These are phyloP conservation scores for Euproctis similis DNA, from an alignment of 2,888 invertebrate species.

Conservation along the genomic window DNA sequence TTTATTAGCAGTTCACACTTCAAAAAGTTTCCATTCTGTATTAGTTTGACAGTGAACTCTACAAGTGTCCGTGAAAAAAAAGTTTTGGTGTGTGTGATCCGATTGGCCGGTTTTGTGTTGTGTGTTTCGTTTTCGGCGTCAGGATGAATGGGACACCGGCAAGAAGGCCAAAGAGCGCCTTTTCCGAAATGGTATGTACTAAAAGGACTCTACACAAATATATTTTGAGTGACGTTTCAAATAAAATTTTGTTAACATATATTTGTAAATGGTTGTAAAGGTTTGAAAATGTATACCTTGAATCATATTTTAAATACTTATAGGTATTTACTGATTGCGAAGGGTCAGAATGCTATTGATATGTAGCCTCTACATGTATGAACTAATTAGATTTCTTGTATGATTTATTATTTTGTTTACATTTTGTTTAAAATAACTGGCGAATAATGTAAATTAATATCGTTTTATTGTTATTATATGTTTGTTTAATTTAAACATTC, in stretches of 20 bases:
- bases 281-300: too few species aligned
- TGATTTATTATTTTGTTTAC: constrained; percentile 37
- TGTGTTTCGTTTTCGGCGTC: constrained; percentile 38
- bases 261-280: too few species aligned
- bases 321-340: too few species aligned
- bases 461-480: constrained; percentile 8
- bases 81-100: constrained; percentile 57
- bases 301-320: too few species aligned
- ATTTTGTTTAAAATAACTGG: constrained; percentile 4
- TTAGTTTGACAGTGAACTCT: constrained; percentile 53
- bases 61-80: constrained; percentile 67
- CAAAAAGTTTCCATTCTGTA: constrained; percentile 31
- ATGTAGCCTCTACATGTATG: too few species aligned
- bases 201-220: not conserved
- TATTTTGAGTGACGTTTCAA: constrained; percentile 4
- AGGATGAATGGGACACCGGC: constrained; percentile 70
- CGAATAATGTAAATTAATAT: constrained; percentile 1
- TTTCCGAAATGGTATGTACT: constrained; percentile 64
- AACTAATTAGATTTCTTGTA: constrained; percentile 19
- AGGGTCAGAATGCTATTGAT: too few species aligned
- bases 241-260: too few species aligned
- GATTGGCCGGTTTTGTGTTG: constrained; percentile 48
- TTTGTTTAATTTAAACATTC: constrained; percentile 10
- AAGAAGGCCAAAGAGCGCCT: constrained; percentile 66
- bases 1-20: constrained; percentile 5